Evolutionary conservation across 1,140 invertebrate species (phyloP), one percentile per base, ranked within the genome.

Genomic region (Phymastichus coffea): DNA sequence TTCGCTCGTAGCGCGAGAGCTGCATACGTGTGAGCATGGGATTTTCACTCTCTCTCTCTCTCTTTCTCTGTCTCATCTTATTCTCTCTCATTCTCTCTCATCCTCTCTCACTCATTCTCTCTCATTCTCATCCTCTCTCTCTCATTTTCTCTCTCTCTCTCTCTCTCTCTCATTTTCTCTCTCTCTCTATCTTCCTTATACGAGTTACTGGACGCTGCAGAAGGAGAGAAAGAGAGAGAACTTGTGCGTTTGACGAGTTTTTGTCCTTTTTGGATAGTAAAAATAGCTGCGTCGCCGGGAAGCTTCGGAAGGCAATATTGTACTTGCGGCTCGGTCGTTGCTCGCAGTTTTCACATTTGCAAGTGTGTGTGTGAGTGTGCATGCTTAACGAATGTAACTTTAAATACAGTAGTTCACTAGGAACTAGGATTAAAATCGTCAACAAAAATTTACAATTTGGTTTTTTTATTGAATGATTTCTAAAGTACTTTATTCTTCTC

Each of bases 281-380:
- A 59, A 59, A 59, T 59, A 59, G 57, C 35, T 33, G n/a, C 33
- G 41, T 53, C 41, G 57, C 30, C 40, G 41, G 37, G 43, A 58
- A 58, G 56, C 1, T 35, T 57, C 37, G 12, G 17, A 28, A 20
- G 14, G 40, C 19, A 19, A 43, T 54, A 54, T 44, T 28, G n/a
- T n/a, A n/a, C n/a, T n/a, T n/a, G 44, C 28, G 17, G 8, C 28
- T 19, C 44, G 46, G 55, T 41, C 25, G 10, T 30, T 44, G 38
- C 25, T 43, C 37, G 25, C 37, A 33, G 12, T 20, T 17, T 26
- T 46, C 30, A 40, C 37, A 40, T 6, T n/a, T 40, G n/a, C n/a
- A n/a, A n/a, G n/a, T n/a, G n/a, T n/a, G n/a, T n/a, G n/a, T n/a
- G n/a, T n/a, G n/a, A n/a, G n/a, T n/a, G n/a, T n/a, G n/a, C n/a